Evolutionary conservation across 2,888 invertebrate genomes (phyloP).

Genomic region (Ctenicera cuprea): DNA sequence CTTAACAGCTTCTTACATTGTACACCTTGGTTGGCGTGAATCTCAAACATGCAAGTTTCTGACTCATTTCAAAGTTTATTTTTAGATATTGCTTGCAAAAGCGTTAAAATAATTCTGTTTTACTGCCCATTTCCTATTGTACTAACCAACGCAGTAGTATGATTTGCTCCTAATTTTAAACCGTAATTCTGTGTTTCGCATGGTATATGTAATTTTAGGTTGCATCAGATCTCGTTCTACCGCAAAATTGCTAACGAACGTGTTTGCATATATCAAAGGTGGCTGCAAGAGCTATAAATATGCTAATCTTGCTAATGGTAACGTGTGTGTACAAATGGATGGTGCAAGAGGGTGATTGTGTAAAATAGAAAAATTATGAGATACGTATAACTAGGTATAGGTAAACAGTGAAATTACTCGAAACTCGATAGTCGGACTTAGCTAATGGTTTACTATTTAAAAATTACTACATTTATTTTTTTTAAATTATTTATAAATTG

Average conservation of each 20-base stretch:
- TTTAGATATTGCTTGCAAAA: conserved; percentile 7
- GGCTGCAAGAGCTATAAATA: not conserved
- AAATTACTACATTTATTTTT: no score
- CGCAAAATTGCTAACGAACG: conserved; percentile 5
- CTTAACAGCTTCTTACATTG: not conserved
- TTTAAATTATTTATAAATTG: no score
- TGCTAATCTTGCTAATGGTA: not conserved
- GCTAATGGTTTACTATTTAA: no score
- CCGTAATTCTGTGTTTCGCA: not conserved
- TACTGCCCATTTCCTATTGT: conserved; percentile 15
- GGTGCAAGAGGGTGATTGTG: conserved; percentile 7
- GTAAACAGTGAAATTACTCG: no score
- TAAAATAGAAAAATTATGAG: not conserved
- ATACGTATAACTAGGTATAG: no score
- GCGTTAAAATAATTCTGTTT: conserved; percentile 6
- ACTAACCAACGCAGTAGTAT: not conserved
- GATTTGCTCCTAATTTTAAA: conserved; percentile 6
- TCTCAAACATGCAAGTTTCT: conserved; percentile 13
- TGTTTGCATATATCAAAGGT: conserved; percentile 20
- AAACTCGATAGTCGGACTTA: no score
- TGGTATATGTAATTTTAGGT: not conserved
- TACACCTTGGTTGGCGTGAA: not conserved
- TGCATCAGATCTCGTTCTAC: conserved; percentile 21
- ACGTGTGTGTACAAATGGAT: not conserved
- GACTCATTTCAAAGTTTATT: conserved; percentile 3